These are phyloP conservation scores for Atrichornis clamosus DNA, from an alignment of 2,113 vertebrate genomes.

Conservation along the genomic window DNA sequence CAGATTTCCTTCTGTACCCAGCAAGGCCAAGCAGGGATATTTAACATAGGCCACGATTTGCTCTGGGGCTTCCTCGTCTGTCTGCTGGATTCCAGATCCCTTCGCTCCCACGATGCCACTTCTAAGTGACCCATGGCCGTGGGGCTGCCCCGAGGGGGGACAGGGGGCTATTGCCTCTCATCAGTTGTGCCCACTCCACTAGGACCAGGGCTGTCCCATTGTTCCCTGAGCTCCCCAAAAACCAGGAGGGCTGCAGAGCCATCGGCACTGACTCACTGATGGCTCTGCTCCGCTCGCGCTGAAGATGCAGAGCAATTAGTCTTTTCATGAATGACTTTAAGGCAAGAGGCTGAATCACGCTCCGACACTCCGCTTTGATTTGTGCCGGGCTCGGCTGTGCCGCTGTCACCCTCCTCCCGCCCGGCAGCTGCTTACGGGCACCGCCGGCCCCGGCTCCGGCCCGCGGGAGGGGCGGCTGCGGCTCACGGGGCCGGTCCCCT, in stretches of 20 bases:
- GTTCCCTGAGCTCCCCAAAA: accelerated
- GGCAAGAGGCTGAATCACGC: constrained; percentile 5
- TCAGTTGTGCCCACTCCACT: accelerated
- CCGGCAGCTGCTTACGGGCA: background rate
- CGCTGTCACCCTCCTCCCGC: background rate
- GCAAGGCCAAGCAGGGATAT: background rate
- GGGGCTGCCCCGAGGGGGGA: background rate
- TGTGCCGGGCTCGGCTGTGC: background rate
- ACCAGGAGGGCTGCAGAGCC: background rate
- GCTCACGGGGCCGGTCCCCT: background rate
- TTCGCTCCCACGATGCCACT: accelerated
- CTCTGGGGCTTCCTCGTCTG: background rate
- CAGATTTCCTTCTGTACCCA: background rate
- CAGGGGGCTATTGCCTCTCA: accelerated
- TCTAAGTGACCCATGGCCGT: background rate
- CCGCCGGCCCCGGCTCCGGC: accelerated
- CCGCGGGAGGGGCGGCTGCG: background rate
- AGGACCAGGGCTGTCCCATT: accelerated
- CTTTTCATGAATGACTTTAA: constrained; percentile 34
- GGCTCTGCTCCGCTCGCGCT: background rate
- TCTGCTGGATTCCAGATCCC: background rate
- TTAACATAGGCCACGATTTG: background rate
- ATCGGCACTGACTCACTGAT: background rate
- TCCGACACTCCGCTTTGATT: background rate
- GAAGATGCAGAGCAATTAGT: background rate